Evolutionary conservation across 2,797 vertebrate species (phyloP).

Genomic region (Propithecus perrieri): DNA sequence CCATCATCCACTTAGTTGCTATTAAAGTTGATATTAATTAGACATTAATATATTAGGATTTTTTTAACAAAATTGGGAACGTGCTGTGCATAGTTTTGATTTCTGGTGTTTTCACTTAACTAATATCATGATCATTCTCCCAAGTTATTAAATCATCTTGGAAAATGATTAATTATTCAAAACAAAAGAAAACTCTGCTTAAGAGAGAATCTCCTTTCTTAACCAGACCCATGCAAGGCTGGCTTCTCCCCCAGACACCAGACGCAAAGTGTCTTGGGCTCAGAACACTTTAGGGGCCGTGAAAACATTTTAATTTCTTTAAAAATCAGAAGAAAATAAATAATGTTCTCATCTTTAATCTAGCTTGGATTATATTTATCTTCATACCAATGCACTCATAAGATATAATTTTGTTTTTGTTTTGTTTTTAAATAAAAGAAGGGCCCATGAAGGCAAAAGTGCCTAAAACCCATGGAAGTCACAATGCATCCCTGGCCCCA

Average conservation of each 20-base stretch:
- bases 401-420: background rate
- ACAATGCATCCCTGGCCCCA: background rate
- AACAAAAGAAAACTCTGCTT: background rate
- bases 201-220: background rate
- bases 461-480: background rate
- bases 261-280: background rate
- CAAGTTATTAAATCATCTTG: background rate
- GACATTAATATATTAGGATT: background rate
- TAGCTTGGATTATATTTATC: background rate
- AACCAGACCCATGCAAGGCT: background rate
- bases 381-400: background rate
- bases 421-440: background rate
- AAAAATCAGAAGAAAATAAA: constrained; percentile 27
- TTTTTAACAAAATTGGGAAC: background rate
- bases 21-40: background rate
- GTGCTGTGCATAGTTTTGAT: background rate
- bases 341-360: constrained; percentile 27
- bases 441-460: background rate
- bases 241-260: background rate
- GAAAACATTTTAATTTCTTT: background rate
- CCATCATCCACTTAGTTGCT: background rate
- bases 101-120: background rate
- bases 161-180: background rate
- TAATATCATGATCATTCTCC: background rate
- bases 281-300: background rate